Conservation (phyloP, 2,797 vertebrate species). For the Limosa lapponica region DNA sequence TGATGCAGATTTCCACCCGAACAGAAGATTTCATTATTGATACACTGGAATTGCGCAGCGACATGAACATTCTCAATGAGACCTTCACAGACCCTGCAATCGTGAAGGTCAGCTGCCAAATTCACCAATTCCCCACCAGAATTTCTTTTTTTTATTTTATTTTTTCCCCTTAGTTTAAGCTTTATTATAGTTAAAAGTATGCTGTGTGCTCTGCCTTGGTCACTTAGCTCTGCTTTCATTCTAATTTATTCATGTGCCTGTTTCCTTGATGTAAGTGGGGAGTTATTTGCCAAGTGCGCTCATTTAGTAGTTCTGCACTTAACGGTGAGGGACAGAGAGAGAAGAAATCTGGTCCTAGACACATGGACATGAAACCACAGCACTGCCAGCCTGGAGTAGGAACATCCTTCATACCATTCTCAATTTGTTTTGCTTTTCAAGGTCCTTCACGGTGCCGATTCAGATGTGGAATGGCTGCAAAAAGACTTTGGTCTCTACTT, state of each 20-base stretch:
- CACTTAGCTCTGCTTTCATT: not conserved
- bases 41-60: constrained; percentile 87
- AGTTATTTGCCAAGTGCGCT: not conserved
- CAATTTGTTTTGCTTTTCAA: constrained; percentile 52
- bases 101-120: constrained; percentile 86
- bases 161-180: not conserved
- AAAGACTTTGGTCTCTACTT: constrained; percentile 95
- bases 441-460: constrained; percentile 96
- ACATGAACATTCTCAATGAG: constrained; percentile 94
- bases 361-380: not conserved
- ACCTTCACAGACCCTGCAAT: constrained; percentile 90
- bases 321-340: not conserved
- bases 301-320: not conserved
- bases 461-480: constrained; percentile 97
- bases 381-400: not conserved
- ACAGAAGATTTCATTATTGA: constrained; percentile 94
- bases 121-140: not conserved
- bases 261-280: not conserved
- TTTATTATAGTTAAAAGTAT: not conserved
- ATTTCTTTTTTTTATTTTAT: not conserved
- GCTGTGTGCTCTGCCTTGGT: not conserved
- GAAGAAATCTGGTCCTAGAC: not conserved
- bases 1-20: constrained; percentile 96
- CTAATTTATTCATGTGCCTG: not conserved
- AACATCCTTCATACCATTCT: not conserved